Evolutionary conservation across 2,888 invertebrate species (phyloP), one percentile per base, ranked within the genome.

Genomic region (Harpagoxenus sublaevis): DNA sequence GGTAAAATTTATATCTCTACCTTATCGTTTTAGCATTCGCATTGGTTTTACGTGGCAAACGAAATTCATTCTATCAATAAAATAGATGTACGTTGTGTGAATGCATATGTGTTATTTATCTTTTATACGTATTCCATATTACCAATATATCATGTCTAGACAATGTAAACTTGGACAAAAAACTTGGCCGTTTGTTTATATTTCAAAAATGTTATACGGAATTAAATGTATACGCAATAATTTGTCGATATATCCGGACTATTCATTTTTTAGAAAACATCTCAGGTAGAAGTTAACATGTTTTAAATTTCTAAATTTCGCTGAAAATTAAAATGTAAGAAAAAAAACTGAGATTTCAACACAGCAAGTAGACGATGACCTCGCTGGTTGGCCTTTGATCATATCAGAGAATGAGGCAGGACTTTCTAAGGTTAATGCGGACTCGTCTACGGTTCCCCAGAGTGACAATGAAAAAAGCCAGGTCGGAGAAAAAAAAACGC

Each of bases 11-110:
- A 79, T 73, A 79, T 3, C 31, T 57, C n/a, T 45, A 35, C 23
- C 35, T 45, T 78, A 73, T 70, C 55, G 57, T 73, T 57, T 79
- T 73, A 78, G 45, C 45, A 79, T 73, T 71, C 28, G 53, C 77
- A 55, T 68, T 78, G 70, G 1, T 78, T 78, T 55, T 68, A 78
- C 28, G 28, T 28, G 57, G 18, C 31, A 9, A 71, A 65, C 39
- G 28, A 78, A 79, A 35, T 57, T 31, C 31, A 15, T 70, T 57
- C 31, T 45, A 57, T 55, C 57, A 57, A 70, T 71, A 79, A 68
- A 66, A 55, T 42, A 12, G 35, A n/a, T 42, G 12, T 15, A 65
- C 15, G 65, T 57, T 57, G 39, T 42, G 65, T 15, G 23, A 23
- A 65, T 66, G 9, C 28, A 8, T 48, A 8, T 48, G 39, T 12